Percentiles rank a stretch among this genome's conserved stretches.
Conservation (phyloP, 2,113 vertebrate species). For the Toxostoma redivivum region DNA sequence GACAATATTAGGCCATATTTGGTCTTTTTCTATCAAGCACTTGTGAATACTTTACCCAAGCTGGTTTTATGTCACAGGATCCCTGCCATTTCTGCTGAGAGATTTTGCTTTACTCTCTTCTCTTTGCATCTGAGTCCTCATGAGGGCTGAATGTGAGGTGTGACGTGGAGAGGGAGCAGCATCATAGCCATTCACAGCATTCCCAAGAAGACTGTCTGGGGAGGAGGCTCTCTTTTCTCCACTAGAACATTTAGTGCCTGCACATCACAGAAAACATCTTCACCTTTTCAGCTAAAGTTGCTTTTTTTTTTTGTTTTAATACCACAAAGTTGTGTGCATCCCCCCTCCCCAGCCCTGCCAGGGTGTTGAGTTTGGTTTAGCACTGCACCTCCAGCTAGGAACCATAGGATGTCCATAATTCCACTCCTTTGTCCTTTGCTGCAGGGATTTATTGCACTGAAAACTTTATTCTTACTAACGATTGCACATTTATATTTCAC, state of each 20-base stretch:
- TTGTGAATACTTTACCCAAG: slow-evolving; percentile 5
- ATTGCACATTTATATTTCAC: not conserved
- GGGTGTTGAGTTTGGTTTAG: not conserved
- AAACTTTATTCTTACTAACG: not conserved
- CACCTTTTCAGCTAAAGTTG: not conserved
- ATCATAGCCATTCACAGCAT: not conserved
- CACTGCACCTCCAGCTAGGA: not conserved
- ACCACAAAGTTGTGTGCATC: not conserved
- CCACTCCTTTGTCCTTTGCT: not conserved
- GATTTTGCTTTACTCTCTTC: not conserved
- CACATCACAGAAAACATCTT: not conserved
- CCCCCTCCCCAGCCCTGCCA: rapidly evolving
- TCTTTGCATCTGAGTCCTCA: not conserved
- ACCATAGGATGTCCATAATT: not conserved
- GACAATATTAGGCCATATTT: not conserved
- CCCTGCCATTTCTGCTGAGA: not conserved
- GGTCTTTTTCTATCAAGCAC: not conserved
- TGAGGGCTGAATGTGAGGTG: not conserved
- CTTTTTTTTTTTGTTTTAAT: not conserved
- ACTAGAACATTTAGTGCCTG: not conserved
- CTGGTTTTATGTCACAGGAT: not conserved
- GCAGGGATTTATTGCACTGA: not conserved
- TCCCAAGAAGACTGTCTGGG: not conserved
- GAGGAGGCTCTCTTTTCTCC: not conserved
- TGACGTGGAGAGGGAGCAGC: rapidly evolving